These are phyloP conservation scores for Apamea crenata DNA, from an alignment of 2,888 invertebrate species.

Conservation along the genomic window DNA sequence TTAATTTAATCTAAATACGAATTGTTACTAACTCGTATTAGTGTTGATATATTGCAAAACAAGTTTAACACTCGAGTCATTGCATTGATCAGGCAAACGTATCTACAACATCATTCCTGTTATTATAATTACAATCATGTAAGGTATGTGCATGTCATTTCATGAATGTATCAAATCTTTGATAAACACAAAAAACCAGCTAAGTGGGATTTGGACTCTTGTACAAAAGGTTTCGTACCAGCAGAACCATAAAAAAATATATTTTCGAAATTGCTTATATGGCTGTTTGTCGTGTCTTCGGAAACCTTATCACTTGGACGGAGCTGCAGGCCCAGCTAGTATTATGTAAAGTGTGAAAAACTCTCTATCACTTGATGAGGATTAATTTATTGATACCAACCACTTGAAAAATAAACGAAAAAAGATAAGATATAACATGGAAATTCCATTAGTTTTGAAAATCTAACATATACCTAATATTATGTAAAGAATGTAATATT, in stretches of 20 bases:
- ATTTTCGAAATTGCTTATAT: neutral
- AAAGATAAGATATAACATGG: constrained; percentile 13
- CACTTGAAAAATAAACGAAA: constrained; percentile 4
- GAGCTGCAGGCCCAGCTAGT: neutral
- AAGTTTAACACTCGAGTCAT: neutral
- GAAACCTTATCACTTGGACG: neutral
- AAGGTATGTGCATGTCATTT: constrained; percentile 1
- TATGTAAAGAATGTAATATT: neutral
- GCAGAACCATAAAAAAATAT: too few relatives aligned
- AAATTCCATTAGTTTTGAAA: neutral
- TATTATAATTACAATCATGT: neutral
- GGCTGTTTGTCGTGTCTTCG: neutral
- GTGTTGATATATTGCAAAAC: constrained; percentile 1
- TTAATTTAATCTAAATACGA: constrained; percentile 40
- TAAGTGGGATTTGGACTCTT: neutral
- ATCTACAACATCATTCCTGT: neutral
- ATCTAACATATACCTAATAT: neutral
- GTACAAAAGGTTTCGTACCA: neutral
- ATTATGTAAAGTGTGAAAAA: neutral
- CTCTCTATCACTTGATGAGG: neutral
- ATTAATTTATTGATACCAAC: constrained; percentile 1
- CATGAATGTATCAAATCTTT: neutral
- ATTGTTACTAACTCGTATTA: constrained; percentile 4
- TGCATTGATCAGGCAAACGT: neutral
- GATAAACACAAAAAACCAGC: neutral